Conservation (phyloP, 2,113 vertebrate species). For the Euleptes europaea region DNA sequence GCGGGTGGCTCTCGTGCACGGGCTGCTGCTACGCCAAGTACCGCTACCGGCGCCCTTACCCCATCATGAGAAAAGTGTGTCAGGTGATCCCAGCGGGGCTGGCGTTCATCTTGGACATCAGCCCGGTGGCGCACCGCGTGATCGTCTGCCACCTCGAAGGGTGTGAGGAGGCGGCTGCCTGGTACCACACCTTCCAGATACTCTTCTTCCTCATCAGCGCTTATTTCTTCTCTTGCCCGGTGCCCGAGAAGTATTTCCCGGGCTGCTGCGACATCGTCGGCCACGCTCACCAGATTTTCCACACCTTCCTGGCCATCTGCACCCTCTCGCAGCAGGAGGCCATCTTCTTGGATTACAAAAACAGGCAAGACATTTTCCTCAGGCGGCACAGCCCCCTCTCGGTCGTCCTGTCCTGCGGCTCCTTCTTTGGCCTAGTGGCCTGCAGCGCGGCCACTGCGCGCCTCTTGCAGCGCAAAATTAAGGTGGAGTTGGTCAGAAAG, state of each 20-base stretch:
- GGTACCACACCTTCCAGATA: constrained; percentile 88
- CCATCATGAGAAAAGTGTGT: constrained; percentile 85
- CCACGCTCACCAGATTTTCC: constrained; percentile 93
- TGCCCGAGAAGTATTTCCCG: constrained; percentile 90
- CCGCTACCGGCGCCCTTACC: constrained; percentile 87
- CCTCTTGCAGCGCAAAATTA: constrained; percentile 73
- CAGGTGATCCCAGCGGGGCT: constrained; percentile 87
- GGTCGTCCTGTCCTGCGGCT: constrained; percentile 77
- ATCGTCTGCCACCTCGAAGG: constrained; percentile 78
- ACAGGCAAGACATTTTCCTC: constrained; percentile 74
- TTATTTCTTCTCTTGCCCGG: constrained; percentile 90
- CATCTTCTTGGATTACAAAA: constrained; percentile 85
- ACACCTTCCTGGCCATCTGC: constrained; percentile 86
- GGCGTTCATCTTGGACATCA: constrained; percentile 88
- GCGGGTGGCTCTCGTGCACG: constrained; percentile 87
- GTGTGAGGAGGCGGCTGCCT: constrained; percentile 79
- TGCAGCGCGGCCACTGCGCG: constrained; percentile 80
- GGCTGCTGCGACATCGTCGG: constrained; percentile 90
- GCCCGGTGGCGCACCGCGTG: constrained; percentile 85
- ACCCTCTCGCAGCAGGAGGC: constrained; percentile 91
- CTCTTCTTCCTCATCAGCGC: constrained; percentile 84
- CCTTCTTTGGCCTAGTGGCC: constrained; percentile 78
- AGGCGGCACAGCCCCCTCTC: constrained; percentile 76
- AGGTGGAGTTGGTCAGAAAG: constrained; percentile 75
- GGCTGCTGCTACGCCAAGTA: constrained; percentile 91